Base-by-base conservation (phyloP, 2,888 invertebrate genomes). In the Cloeon dipterum region DNA sequence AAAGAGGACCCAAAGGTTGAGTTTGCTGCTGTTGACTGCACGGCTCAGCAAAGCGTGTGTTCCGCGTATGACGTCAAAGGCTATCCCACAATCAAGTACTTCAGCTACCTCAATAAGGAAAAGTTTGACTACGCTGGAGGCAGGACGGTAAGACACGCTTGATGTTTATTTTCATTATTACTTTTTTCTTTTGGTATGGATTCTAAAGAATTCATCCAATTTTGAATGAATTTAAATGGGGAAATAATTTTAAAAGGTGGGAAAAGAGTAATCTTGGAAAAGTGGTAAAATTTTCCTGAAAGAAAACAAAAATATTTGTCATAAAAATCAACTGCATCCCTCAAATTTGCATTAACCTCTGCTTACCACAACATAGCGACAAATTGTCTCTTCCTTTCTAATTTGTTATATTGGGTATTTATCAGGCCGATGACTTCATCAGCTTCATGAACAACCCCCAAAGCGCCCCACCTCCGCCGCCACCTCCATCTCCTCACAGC, bases 71-170 rank as follows among this genome's bases (percentile, higher is more conserved):
- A 73, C 35, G 73, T 88, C 2, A 69, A 64, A 39, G 86, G 85
- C 1, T 88, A 83, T 55, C 88, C 88, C 3, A 85, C 85, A 1
- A 65, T 88, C 44, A 76, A 77, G 51, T 85, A 86, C 55, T 83
- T 79, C 52, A 82, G 74, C 50, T 77, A 77, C 53, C 78, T 72
- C 49, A 74, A 79, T 46, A 79, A 76, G 50, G 60, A 58, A 42
- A 23, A 13, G 13, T 20, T 34, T 5, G 10, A 14, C 19, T 88
- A 85, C 50, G 69, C 62, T 40, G 81, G 77, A 2, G 81, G 76
- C 0, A 63, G 83, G 46, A 74, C 70, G 57, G 76, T 75, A 52
- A 55, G 53, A n/a, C n/a, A n/a, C n/a, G n/a, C n/a, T n/a, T n/a
- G n/a, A n/a, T n/a, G n/a, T n/a, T n/a, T n/a, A n/a, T n/a, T n/a